Base-by-base conservation (phyloP, 2,797 vertebrate genomes). In the Euthynnus affinis region DNA sequence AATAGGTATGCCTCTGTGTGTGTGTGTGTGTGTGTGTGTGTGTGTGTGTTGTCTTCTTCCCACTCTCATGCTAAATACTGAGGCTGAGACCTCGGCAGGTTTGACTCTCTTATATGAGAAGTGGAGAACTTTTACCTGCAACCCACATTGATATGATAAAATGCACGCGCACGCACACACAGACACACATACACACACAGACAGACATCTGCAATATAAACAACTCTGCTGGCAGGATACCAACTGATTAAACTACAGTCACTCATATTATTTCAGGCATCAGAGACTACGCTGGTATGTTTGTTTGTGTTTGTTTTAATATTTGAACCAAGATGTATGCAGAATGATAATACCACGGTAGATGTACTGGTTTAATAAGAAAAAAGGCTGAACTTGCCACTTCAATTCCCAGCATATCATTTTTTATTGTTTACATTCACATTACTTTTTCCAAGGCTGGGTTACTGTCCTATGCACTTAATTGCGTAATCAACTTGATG, bases 61-160 rank as follows among this genome's bases (percentile, higher is more conserved):
- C 27, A 29, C 27, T 29, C 27, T 5, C 27, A 29, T 29, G 27
- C 27, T 29, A 5, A 29, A 29, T 29, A 3, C 27, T 29, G 27
- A 29, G 27, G 27, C 27, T 29, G 27, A 29, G 27, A 29, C 5
- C 29, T 32, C 1, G 6, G 5, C 5, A 6, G 29, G 29, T 73
- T 82, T 71, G 61, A 82, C 58, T 75, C 27, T 74, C 4, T 63
- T 62, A 10, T 62, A 51, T 72, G 46, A 78, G 32, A 60, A 74
- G 22, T 58, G 15, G 82, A 61, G 22, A 73, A 46, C 49, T 78
- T 83, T 78, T 72, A 65, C 22, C 68, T 65, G 59, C 63, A 74
- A 64, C 73, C 65, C 60, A 82, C 83, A 56, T 14, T 58, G 2
- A 9, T 37, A 12, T 46, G 18, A n/a, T 40, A 23, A 55, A 3